Evolutionary conservation across 2,113 vertebrate genomes (phyloP).

Genomic region (Euleptes europaea): DNA sequence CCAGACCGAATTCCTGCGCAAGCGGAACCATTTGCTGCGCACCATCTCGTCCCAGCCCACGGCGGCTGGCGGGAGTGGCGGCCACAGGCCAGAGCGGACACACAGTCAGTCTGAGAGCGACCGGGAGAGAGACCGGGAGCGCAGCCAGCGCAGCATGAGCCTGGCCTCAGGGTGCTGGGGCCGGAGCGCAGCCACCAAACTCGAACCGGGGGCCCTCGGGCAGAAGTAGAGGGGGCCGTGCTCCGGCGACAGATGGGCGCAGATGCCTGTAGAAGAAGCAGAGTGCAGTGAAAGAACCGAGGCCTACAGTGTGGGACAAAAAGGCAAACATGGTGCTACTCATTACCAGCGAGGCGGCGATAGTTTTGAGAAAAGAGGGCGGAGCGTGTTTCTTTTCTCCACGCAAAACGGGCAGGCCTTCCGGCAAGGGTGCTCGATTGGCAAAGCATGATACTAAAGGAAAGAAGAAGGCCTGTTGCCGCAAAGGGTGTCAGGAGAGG

Average conservation of each 20-base stretch:
- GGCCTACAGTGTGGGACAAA: slow-evolving; percentile 43
- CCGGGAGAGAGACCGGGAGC: slow-evolving; percentile 81
- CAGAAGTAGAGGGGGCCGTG: slow-evolving; percentile 69
- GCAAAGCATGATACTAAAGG: slow-evolving; percentile 31
- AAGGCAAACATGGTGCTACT: slow-evolving; percentile 76
- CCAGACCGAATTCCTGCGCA: slow-evolving; percentile 92
- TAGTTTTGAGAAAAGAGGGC: slow-evolving; percentile 46
- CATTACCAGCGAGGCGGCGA: slow-evolving; percentile 46
- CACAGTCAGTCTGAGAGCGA: slow-evolving; percentile 89
- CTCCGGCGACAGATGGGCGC: slow-evolving; percentile 22
- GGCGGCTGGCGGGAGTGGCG: slow-evolving; percentile 6
- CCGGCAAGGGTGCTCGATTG: slow-evolving; percentile 44
- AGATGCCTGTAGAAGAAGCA: slow-evolving; percentile 13
- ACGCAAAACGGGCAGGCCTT: slow-evolving; percentile 57
- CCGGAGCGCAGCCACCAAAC: slow-evolving; percentile 78
- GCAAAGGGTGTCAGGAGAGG: background rate
- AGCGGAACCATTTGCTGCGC: slow-evolving; percentile 93
- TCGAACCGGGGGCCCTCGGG: slow-evolving; percentile 78
- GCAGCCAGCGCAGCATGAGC: slow-evolving; percentile 92
- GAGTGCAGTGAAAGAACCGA: slow-evolving; percentile 35
- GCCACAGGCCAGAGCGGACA: slow-evolving; percentile 86
- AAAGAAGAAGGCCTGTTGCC: slow-evolving; percentile 37
- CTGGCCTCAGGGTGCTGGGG: slow-evolving; percentile 94
- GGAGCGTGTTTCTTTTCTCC: slow-evolving; percentile 14
- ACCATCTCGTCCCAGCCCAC: slow-evolving; percentile 91